phyloP scores from a whole-genome alignment of 2,888 invertebrate species.

The Tachystola acroxantha region DNA sequence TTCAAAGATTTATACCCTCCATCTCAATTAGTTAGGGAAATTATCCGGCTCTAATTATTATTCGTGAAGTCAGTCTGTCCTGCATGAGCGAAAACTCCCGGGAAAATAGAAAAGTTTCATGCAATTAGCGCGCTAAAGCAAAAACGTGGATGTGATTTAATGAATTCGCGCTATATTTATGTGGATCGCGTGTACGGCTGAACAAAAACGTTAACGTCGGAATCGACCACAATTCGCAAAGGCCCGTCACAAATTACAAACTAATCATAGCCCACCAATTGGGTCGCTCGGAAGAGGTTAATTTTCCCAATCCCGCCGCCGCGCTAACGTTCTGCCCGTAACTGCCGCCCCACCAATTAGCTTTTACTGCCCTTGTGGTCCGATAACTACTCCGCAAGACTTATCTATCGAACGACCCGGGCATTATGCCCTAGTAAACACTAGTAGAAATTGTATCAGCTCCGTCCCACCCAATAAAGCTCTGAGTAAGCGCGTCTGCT shows the following conservation, averaged over 20 bases:
- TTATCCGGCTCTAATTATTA: conserved; percentile 3
- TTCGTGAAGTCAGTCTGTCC: conserved; percentile 2
- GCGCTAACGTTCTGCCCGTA: conserved; percentile 19
- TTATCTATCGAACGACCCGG: conserved; percentile 59
- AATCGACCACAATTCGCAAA: conserved; percentile 35
- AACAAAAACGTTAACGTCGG: conserved; percentile 24
- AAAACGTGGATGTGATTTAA: conserved; percentile 2
- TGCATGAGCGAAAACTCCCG: conserved; percentile 1
- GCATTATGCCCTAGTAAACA: conserved; percentile 54
- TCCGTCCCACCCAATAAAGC: conserved; percentile 6
- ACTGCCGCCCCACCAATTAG: conserved; percentile 68
- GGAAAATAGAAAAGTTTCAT: conserved; percentile 3
- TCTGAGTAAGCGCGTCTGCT: neutral
- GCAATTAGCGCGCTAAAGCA: conserved; percentile 4
- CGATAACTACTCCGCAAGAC: conserved; percentile 63
- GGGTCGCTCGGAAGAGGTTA: conserved; percentile 64
- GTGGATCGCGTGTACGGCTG: neutral
- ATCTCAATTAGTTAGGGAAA: neutral
- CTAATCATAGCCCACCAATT: conserved; percentile 66
- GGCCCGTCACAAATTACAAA: conserved; percentile 59
- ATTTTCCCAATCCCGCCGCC: conserved; percentile 57
- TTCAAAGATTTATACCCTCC: neutral
- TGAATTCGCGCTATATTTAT: neutral
- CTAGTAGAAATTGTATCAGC: conserved; percentile 21
- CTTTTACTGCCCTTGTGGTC: conserved; percentile 70